Evolutionary conservation across 2,888 invertebrate species (phyloP).

Genomic region (Sicus ferrugineus): DNA sequence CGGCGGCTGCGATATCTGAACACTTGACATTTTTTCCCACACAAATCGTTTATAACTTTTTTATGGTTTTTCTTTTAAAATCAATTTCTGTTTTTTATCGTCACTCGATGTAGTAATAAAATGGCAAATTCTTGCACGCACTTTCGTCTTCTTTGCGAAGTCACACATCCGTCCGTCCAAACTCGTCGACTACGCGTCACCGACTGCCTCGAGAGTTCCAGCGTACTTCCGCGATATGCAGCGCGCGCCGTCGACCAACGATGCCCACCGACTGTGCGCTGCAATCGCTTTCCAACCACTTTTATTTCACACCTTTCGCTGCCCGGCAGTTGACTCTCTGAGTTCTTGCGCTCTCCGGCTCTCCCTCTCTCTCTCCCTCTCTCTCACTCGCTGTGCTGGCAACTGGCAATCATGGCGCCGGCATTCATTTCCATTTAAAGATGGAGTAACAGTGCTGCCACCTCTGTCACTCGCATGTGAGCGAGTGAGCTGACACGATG

Average conservation of each 20-base stretch:
- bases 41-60: conserved; percentile 21
- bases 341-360: conserved; percentile 2
- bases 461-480: conserved; percentile 39
- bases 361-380: conserved; percentile 22
- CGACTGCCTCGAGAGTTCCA: conserved; percentile 54
- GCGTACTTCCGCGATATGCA: conserved; percentile 52
- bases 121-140: conserved; percentile 5
- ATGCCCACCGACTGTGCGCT: conserved; percentile 8
- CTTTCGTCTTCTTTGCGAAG: background rate
- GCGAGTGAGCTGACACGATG: conserved; percentile 23
- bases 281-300: conserved; percentile 19
- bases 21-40: conserved; percentile 60
- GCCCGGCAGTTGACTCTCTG: conserved; percentile 23
- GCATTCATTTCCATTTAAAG: conserved; percentile 46
- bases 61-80: conserved; percentile 3
- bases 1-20: conserved; percentile 61
- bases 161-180: conserved; percentile 30
- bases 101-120: background rate
- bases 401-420: background rate
- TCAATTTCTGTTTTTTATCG: conserved; percentile 16
- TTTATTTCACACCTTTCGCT: conserved; percentile 6
- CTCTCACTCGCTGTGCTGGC: background rate
- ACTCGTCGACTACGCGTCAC: conserved; percentile 55
- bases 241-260: too few species aligned
- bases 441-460: conserved; percentile 50